Conservation (phyloP, 1,140 invertebrate species). For the Drosophila pandora region DNA sequence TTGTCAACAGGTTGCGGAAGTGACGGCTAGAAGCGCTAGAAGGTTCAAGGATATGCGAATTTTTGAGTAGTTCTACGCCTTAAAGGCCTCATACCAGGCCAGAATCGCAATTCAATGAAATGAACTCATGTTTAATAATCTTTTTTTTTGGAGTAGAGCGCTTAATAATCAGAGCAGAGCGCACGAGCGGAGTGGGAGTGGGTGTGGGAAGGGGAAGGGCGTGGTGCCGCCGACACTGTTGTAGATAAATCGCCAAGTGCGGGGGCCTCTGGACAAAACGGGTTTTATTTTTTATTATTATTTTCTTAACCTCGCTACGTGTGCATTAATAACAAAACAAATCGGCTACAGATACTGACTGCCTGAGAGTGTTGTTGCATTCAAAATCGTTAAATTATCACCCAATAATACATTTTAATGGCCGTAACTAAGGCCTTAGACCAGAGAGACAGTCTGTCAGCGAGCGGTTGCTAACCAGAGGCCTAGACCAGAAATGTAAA, state of each 20-base stretch:
- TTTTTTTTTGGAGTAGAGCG: slow-evolving; percentile 25
- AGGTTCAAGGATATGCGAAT: slow-evolving; percentile 51
- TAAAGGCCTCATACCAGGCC: too few species aligned
- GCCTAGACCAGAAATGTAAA: slow-evolving; percentile 32
- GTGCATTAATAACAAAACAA: slow-evolving; percentile 61
- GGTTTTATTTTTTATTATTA: slow-evolving; percentile 28
- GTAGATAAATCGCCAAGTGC: slow-evolving; percentile 24
- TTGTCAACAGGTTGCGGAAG: slow-evolving; percentile 80
- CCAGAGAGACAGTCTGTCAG: neutral
- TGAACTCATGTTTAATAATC: slow-evolving; percentile 44
- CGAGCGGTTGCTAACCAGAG: slow-evolving; percentile 34
- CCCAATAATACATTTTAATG: slow-evolving; percentile 23
- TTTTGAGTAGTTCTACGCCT: neutral
- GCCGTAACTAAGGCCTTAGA: slow-evolving; percentile 24
- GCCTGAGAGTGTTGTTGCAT: slow-evolving; percentile 19
- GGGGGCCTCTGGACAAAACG: slow-evolving; percentile 35
- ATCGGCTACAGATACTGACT: slow-evolving; percentile 27
- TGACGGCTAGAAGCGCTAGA: slow-evolving; percentile 24
- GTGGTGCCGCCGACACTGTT: slow-evolving; percentile 15
- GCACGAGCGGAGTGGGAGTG: slow-evolving; percentile 5
- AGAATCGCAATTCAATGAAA: slow-evolving; percentile 17
- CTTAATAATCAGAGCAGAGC: slow-evolving; percentile 37
- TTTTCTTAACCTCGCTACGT: slow-evolving; percentile 62
- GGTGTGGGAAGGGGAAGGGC: slow-evolving; percentile 20
- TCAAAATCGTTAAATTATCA: slow-evolving; percentile 40